Evolutionary conservation across 1,140 invertebrate genomes (phyloP), one percentile per base, ranked within the genome.

Genomic region (Drosophila azteca): DNA sequence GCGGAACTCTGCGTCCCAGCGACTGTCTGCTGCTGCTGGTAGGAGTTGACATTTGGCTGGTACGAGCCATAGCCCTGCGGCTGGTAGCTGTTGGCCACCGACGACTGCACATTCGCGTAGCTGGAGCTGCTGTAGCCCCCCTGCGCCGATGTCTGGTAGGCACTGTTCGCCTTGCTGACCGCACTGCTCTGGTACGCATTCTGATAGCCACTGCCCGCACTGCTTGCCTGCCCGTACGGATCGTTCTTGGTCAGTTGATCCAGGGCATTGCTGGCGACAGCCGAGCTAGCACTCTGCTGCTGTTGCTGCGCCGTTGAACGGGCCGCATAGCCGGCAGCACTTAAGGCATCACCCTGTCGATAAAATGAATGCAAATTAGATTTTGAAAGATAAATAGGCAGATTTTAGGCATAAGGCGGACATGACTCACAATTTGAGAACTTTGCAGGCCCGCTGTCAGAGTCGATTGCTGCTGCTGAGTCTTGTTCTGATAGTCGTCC

Each of bases 171-270:
- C 62, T 90, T 91, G 49, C 68, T 90, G 26, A 63, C 76, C 7
- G 68, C 67, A 43, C 79, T 90, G 31, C 51, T 81, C 58, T 90
- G 90, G 65, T 91, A 91, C 6, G 85, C 80, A 45, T 83, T 90
- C 43, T 91, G 91, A 69, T 91, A 90, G n/a, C 71, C 72, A 7
- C 70, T 76, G 24, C 69, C 72, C 20, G 66, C 66, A 17, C 76
- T 76, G 5, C 59, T 64, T 15, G 77, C 58, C 55, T 90, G 90
- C 0, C 87, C 87, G 26, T 92, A 92, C 0, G 89, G 91, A 81
- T 92, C 91, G 53, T 55, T 90, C 55, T 91, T 92, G 58, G 88
- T 71, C 51, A 92, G 54, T 66, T 91, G 90, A 73, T 92, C 91
- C 24, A 92, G 57, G 3, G 90, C 70, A 61, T 79, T 90, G 31